Evolutionary conservation across 2,797 vertebrate species (phyloP).

Genomic region (Tympanoctomys barrerae): DNA sequence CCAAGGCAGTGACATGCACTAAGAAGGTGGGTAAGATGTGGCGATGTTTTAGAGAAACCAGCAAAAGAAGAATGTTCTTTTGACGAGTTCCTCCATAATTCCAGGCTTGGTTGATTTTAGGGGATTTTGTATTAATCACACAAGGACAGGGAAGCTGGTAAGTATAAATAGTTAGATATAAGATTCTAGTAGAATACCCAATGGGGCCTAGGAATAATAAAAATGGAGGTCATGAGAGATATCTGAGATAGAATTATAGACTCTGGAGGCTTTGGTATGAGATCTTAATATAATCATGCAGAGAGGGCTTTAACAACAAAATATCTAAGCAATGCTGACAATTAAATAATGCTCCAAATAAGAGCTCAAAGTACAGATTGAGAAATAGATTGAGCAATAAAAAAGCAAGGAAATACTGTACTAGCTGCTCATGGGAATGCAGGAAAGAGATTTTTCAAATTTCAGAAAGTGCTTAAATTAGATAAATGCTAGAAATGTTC

Average conservation of each 20-base stretch:
- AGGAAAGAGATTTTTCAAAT: constrained; percentile 28
- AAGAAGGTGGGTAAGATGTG: neutral
- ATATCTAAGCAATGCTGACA: neutral
- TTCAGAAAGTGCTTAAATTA: constrained; percentile 25
- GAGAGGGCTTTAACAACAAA: neutral
- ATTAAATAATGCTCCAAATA: neutral
- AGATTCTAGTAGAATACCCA: neutral
- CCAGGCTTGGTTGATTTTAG: neutral
- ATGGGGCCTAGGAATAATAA: neutral
- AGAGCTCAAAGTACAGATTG: neutral
- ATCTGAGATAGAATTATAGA: constrained; percentile 7
- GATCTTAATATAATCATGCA: neutral
- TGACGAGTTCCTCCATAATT: neutral
- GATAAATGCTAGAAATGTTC: neutral
- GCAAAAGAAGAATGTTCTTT: neutral
- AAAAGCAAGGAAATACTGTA: constrained; percentile 18
- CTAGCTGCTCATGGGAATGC: neutral
- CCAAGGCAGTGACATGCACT: neutral
- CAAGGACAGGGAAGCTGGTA: neutral
- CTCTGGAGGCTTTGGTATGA: neutral
- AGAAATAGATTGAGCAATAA: neutral
- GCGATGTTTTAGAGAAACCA: neutral
- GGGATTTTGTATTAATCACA: neutral
- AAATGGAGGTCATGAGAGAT: neutral
- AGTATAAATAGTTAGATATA: neutral